Percentiles rank a stretch among this genome's conserved stretches.
Evolutionary conservation across 1,140 invertebrate genomes (phyloP).

Genomic region (Zaprionus capensis): DNA sequence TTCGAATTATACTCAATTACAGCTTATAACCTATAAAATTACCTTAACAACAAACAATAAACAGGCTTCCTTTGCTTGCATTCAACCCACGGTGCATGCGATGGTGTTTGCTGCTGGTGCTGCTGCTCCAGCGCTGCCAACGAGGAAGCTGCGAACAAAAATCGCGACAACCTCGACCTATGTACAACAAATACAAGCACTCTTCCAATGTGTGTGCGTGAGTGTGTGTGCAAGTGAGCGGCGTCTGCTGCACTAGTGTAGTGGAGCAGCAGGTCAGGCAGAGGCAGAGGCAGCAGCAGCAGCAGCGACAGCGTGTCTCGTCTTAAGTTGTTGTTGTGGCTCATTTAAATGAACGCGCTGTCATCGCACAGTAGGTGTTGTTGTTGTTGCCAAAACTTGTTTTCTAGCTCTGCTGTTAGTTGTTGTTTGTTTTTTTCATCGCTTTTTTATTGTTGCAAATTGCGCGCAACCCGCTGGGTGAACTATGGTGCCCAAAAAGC

Average conservation of each 20-base stretch:
- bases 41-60: not conserved
- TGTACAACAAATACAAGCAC: conserved; percentile 22
- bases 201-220: not conserved
- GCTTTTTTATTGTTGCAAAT: conserved; percentile 19
- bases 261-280: conserved; percentile 55
- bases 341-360: conserved; percentile 47
- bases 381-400: conserved; percentile 26
- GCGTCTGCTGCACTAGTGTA: conserved; percentile 40
- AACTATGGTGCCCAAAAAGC: conserved; percentile 24
- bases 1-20: not conserved
- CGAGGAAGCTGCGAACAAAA: conserved; percentile 43
- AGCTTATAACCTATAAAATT: not conserved
- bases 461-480: conserved; percentile 25
- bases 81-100: conserved; percentile 11
- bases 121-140: conserved; percentile 23
- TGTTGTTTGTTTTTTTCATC: conserved; percentile 15
- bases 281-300: not conserved
- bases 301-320: not conserved
- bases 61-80: not conserved
- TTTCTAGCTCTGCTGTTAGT: conserved; percentile 4
- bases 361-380: conserved; percentile 22
- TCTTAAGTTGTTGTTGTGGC: conserved; percentile 22
- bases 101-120: not conserved
- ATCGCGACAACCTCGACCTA: conserved; percentile 56
- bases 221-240: conserved; percentile 38